Evolutionary conservation across 2,888 invertebrate genomes (phyloP).

Genomic region (Thymelicus acteon): DNA sequence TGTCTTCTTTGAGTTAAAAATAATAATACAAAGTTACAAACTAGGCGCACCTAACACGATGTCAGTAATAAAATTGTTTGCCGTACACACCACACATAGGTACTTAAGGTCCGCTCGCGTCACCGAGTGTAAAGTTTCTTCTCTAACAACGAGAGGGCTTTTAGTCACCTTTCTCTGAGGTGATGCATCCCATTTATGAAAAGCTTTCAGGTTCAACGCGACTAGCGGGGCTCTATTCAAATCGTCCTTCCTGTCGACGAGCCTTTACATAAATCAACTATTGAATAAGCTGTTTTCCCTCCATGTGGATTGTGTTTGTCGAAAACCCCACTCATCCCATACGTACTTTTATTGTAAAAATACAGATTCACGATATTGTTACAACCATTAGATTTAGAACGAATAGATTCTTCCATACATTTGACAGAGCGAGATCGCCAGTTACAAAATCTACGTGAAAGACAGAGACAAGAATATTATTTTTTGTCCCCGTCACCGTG

Average conservation of each 20-base stretch:
- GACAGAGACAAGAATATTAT: no score
- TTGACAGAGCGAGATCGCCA: no score
- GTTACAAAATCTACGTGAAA: no score
- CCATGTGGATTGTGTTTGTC: constrained; percentile 53
- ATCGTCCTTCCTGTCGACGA: constrained; percentile 69
- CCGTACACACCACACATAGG: constrained; percentile 42
- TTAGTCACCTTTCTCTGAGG: constrained; percentile 69
- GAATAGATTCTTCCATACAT: no score
- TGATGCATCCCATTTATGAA: constrained; percentile 76
- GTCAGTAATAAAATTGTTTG: constrained; percentile 40
- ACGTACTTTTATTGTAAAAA: constrained; percentile 33
- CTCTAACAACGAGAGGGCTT: constrained; percentile 62
- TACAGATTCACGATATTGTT: constrained; percentile 14
- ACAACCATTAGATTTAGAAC: no score
- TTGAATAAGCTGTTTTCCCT: constrained; percentile 71
- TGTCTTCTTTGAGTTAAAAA: no score
- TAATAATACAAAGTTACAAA: no score
- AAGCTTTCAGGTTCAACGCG: constrained; percentile 77
- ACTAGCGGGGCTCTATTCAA: constrained; percentile 76
- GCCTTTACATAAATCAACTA: constrained; percentile 64
- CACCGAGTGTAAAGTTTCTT: constrained; percentile 66
- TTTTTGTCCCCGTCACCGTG: no score
- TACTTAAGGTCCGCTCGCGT: constrained; percentile 51
- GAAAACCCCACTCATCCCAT: constrained; percentile 37
- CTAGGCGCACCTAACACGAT: constrained; percentile 24